Evolutionary conservation across 2,888 invertebrate species (phyloP).

Genomic region (Acholoe squamosa): DNA sequence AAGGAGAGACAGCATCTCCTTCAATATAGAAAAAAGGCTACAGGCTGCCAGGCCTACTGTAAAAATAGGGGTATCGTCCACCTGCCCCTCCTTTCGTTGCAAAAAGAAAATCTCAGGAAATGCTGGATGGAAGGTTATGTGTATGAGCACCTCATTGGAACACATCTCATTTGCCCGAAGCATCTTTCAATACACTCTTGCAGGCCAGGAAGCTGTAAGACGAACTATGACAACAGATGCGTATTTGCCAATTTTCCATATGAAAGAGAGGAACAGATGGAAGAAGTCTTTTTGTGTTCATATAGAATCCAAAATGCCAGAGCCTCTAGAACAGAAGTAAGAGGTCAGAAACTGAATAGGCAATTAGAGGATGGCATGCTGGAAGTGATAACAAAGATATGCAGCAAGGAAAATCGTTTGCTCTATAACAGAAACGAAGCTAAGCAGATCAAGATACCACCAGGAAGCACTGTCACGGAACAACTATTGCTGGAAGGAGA

Average conservation of each 20-base stretch:
- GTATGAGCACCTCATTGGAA: neutral
- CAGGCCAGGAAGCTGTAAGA: neutral
- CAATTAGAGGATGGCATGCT: neutral
- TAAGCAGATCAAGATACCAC: neutral
- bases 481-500: neutral
- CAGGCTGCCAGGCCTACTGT: neutral
- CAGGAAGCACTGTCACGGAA: neutral
- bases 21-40: neutral
- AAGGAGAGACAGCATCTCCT: no score
- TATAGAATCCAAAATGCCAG: neutral
- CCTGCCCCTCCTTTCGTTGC: neutral
- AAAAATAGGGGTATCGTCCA: neutral
- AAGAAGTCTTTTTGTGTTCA: neutral
- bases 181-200: neutral
- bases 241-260: neutral
- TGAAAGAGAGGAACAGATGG: neutral
- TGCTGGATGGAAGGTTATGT: neutral
- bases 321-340: neutral
- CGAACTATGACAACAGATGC: neutral
- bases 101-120: neutral
- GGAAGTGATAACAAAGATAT: no score
- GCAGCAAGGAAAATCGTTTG: neutral
- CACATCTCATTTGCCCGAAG: neutral
- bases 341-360: neutral
- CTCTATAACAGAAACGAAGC: neutral